phyloP scores from a whole-genome alignment of 2,888 invertebrate genomes.

The Pemphredon lugubris region DNA sequence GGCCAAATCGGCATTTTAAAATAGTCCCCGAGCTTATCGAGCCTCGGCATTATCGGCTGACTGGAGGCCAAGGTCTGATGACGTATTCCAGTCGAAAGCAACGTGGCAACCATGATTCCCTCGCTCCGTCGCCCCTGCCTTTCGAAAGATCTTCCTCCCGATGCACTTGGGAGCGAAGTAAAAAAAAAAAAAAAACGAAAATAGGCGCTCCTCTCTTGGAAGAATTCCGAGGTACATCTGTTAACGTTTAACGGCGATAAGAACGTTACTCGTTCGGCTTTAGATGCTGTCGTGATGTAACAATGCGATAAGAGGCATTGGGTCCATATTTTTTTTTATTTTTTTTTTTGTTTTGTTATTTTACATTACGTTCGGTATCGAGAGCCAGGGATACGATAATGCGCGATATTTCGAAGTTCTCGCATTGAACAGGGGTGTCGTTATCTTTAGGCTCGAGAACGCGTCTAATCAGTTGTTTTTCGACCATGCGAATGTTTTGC shows the following conservation, averaged over 20 bases:
- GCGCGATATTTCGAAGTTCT: too few species aligned
- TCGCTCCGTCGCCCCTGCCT: conserved; percentile 18
- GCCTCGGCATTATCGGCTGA: conserved; percentile 54
- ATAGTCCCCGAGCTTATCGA: conserved; percentile 56
- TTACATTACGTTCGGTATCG: too few species aligned
- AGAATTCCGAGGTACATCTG: conserved; percentile 4
- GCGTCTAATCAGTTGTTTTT: too few species aligned
- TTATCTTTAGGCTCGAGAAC: too few species aligned
- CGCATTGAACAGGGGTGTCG: too few species aligned
- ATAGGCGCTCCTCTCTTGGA: neutral
- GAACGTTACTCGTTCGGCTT: too few species aligned
- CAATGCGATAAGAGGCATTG: neutral
- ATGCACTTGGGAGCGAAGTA: neutral
- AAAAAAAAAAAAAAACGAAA: conserved; percentile 9
- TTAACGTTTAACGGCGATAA: neutral
- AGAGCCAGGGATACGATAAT: too few species aligned
- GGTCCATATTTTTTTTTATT: too few species aligned
- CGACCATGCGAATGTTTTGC: too few species aligned
- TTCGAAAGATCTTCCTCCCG: conserved; percentile 28
- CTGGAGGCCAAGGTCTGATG: conserved; percentile 65
- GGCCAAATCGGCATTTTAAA: conserved; percentile 62
- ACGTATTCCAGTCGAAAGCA: conserved; percentile 31
- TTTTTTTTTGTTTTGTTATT: too few species aligned
- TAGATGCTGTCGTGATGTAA: neutral
- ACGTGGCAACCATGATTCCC: conserved; percentile 18